A percentile compares a stretch with the other conserved stretches of the same genome.
These are phyloP conservation scores for Aspidiotus rigidus DNA, from an alignment of 2,888 invertebrate species.

Conservation along the genomic window DNA sequence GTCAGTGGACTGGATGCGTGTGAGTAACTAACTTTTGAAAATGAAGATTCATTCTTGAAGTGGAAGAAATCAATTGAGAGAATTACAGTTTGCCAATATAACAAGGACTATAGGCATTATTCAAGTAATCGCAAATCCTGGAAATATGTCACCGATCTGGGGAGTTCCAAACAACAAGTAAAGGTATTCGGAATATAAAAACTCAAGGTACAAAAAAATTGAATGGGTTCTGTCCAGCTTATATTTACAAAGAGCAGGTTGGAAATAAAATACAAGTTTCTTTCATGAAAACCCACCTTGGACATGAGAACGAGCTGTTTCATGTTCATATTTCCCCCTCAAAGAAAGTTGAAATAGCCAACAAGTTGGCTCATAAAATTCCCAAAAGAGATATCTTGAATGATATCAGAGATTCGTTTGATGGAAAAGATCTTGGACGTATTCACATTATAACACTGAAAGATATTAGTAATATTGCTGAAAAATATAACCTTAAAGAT, in stretches of 20 bases:
- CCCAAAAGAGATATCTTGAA: background rate
- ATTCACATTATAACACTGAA: conserved; percentile 1
- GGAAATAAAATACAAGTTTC: conserved; percentile 1
- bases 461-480: too few species aligned
- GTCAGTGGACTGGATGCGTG: background rate
- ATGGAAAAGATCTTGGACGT: background rate
- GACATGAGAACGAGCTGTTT: conserved; percentile 11
- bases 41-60: background rate
- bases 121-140: background rate
- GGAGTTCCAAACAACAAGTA: background rate
- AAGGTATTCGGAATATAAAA: background rate
- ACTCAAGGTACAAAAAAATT: background rate
- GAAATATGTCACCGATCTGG: conserved; percentile 1
- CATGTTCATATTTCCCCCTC: conserved; percentile 1
- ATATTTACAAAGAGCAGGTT: background rate
- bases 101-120: background rate
- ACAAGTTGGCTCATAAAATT: background rate
- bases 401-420: background rate
- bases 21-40: background rate
- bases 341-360: background rate
- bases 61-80: background rate
- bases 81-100: background rate
- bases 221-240: background rate
- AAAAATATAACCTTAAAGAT: background rate
- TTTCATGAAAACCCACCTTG: conserved; percentile 7